phyloP scores from a whole-genome alignment of 2,888 invertebrate genomes.

The Cetonia aurata region DNA sequence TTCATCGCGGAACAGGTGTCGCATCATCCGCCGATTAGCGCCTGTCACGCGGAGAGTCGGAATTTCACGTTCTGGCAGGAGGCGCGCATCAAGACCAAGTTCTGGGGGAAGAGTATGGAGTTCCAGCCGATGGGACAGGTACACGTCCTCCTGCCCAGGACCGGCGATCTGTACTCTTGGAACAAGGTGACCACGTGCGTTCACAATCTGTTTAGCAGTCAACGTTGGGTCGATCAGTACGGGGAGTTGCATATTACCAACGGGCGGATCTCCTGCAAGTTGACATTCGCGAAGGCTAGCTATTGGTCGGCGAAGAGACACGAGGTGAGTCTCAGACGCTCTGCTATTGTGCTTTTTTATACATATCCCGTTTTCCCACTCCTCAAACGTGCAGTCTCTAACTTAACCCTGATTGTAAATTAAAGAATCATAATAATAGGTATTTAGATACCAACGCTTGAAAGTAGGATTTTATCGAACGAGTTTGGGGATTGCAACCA shows the following conservation, averaged over 20 bases:
- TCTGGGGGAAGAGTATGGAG: slow-evolving; percentile 94
- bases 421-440: too few relatives aligned
- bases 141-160: slow-evolving; percentile 73
- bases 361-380: too few relatives aligned
- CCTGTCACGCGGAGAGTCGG: slow-evolving; percentile 82
- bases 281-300: slow-evolving; percentile 84
- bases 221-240: slow-evolving; percentile 89
- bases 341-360: too few relatives aligned
- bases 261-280: slow-evolving; percentile 77
- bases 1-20: slow-evolving; percentile 88
- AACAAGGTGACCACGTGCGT: slow-evolving; percentile 89
- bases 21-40: slow-evolving; percentile 88
- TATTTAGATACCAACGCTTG: too few relatives aligned
- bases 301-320: slow-evolving; percentile 85
- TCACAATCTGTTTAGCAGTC: slow-evolving; percentile 86
- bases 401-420: too few relatives aligned
- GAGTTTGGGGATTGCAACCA: too few relatives aligned
- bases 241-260: slow-evolving; percentile 82
- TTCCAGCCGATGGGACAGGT: slow-evolving; percentile 83
- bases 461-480: too few relatives aligned
- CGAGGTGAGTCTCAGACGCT: slow-evolving; percentile 77
- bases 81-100: slow-evolving; percentile 86
- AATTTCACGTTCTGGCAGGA: slow-evolving; percentile 88
- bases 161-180: slow-evolving; percentile 80
- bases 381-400: too few relatives aligned